Evolutionary conservation across 2,113 vertebrate genomes (phyloP).

Genomic region (Hucho hucho): DNA sequence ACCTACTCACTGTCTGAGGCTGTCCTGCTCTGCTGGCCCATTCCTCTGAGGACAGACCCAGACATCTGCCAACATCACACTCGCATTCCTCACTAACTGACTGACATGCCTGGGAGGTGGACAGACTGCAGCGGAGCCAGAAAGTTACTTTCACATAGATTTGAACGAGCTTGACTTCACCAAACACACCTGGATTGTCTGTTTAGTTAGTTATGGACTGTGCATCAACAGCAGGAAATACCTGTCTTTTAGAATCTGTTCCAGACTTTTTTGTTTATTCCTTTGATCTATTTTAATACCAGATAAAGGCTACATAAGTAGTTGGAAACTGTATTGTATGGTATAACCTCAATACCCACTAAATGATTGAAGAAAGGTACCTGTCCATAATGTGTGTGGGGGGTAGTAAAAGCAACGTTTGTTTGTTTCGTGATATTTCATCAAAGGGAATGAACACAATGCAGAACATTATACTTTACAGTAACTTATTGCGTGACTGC

Average conservation of each 20-base stretch:
- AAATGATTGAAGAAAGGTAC: too few species aligned
- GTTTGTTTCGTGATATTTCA: too few species aligned
- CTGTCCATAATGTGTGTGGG: too few species aligned
- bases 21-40: neutral
- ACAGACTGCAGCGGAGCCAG: neutral
- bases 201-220: slow-evolving; percentile 45
- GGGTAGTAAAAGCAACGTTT: too few species aligned
- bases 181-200: slow-evolving; percentile 51
- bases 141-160: slow-evolving; percentile 34
- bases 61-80: slow-evolving; percentile 39
- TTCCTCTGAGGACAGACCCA: slow-evolving; percentile 35
- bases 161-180: slow-evolving; percentile 38
- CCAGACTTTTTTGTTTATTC: too few species aligned
- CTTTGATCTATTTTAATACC: too few species aligned
- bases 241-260: neutral
- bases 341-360: too few species aligned
- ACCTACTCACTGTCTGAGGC: neutral
- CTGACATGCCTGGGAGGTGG: slow-evolving; percentile 57
- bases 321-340: too few species aligned
- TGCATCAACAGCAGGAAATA: too few species aligned
- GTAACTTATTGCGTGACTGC: slow-evolving; percentile 59
- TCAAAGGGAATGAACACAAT: neutral
- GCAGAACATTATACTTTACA: neutral
- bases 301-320: too few species aligned
- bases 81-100: slow-evolving; percentile 57